A percentile compares a stretch with the other conserved stretches of the same genome.
Conservation (phyloP, 2,797 vertebrate genomes). For the Etheostoma perlongum region DNA sequence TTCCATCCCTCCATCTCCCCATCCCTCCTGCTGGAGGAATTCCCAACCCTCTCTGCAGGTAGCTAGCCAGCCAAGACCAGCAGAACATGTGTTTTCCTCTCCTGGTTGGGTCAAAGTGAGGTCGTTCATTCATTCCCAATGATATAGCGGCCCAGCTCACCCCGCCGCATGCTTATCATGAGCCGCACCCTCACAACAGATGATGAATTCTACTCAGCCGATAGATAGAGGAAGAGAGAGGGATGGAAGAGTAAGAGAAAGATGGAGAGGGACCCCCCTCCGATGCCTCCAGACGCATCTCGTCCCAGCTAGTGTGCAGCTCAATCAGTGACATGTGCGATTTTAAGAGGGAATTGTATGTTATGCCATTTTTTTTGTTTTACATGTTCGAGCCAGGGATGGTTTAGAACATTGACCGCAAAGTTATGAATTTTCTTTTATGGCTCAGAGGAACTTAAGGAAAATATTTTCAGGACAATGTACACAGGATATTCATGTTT, state of each 20-base stretch:
- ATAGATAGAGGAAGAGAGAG: conserved; percentile 49
- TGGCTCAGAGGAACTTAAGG: conserved; percentile 74
- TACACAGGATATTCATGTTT: conserved; percentile 85
- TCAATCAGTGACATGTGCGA: conserved; percentile 83
- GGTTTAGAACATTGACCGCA: conserved; percentile 84
- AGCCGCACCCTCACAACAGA: conserved; percentile 79
- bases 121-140: conserved; percentile 88
- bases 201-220: conserved; percentile 84
- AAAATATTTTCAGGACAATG: conserved; percentile 76
- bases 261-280: conserved; percentile 71
- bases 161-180: conserved; percentile 83
- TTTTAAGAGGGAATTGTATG: conserved; percentile 71
- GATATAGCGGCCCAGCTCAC: conserved; percentile 83
- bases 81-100: conserved; percentile 93
- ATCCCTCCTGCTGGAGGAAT: conserved; percentile 88
- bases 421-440: conserved; percentile 85
- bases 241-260: conserved; percentile 53
- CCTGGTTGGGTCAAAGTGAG: conserved; percentile 87
- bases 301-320: conserved; percentile 76
- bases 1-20: conserved; percentile 72
- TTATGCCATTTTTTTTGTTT: conserved; percentile 54
- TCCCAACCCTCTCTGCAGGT: conserved; percentile 92
- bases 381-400: conserved; percentile 59
- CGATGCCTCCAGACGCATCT: conserved; percentile 71
- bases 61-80: conserved; percentile 88